Evolutionary conservation across 2,888 invertebrate genomes (phyloP).

Genomic region (Heliothis peltigera): DNA sequence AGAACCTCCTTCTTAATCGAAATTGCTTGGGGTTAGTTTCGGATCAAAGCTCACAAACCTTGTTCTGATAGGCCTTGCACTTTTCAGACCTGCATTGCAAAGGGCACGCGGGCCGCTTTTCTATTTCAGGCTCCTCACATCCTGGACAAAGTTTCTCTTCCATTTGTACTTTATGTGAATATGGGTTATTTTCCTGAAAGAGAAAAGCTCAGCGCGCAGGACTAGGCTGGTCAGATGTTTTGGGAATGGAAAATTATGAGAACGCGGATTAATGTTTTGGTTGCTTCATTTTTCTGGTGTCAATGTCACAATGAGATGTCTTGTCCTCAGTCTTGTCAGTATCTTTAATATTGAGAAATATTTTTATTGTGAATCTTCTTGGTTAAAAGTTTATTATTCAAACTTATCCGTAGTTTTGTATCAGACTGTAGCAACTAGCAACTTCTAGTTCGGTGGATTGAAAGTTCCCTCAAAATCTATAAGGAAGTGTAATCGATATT

Average conservation of each 20-base stretch:
- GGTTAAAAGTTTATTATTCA: not conserved
- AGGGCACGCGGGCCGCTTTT: conserved; percentile 75
- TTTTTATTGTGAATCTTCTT: not conserved
- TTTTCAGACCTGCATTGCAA: conserved; percentile 75
- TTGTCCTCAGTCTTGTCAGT: not conserved
- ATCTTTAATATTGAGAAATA: not conserved
- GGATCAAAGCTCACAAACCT: conserved; percentile 46
- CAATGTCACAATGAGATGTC: not conserved
- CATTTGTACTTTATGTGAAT: conserved; percentile 50
- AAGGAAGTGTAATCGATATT: too few relatives aligned
- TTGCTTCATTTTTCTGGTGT: not conserved
- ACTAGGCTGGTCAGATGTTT: not conserved
- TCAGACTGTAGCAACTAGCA: too few relatives aligned
- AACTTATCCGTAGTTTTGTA: not conserved
- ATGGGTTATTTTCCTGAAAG: not conserved
- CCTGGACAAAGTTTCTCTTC: conserved; percentile 72
- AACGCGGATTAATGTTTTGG: not conserved
- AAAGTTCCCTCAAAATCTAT: too few relatives aligned
- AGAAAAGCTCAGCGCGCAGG: not conserved
- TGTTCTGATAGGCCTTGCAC: conserved; percentile 72
- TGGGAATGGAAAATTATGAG: not conserved
- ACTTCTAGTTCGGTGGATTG: too few relatives aligned
- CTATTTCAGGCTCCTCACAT: conserved; percentile 71
- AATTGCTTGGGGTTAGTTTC: too few relatives aligned
- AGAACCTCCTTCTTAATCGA: too few relatives aligned